Evolutionary conservation across 2,797 vertebrate genomes (phyloP).

Genomic region (Thaleichthys pacificus): DNA sequence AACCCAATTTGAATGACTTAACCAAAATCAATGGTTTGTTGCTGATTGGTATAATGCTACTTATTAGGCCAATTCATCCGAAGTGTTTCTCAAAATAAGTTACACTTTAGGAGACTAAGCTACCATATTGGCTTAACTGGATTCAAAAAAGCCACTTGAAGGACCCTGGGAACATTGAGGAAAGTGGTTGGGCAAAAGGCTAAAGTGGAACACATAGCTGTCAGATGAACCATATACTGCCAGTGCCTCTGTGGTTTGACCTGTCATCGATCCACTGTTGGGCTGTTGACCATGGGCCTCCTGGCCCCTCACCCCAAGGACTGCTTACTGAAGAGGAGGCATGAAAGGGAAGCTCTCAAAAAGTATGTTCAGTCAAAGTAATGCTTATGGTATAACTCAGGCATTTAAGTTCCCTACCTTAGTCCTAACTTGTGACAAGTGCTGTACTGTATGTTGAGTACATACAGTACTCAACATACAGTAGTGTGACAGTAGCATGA

Average conservation of each 20-base stretch:
- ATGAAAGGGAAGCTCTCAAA: background rate
- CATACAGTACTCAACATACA: too few species aligned
- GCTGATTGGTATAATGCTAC: background rate
- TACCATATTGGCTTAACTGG: constrained; percentile 32
- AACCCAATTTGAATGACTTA: constrained; percentile 1
- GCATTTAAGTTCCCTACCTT: background rate
- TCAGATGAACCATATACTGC: constrained; percentile 50
- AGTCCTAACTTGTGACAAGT: too few species aligned
- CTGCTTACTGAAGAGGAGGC: constrained; percentile 41
- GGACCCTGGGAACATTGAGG: constrained; percentile 30
- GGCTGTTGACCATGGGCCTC: constrained; percentile 62
- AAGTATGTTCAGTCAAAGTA: background rate
- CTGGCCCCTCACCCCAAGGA: constrained; percentile 29
- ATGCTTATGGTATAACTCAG: background rate
- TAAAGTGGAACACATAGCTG: constrained; percentile 56
- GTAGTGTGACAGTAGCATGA: background rate
- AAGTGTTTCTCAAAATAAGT: background rate
- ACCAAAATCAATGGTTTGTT: background rate
- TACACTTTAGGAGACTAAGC: constrained; percentile 1
- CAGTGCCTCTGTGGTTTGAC: constrained; percentile 52
- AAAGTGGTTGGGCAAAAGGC: constrained; percentile 54
- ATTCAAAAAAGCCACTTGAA: constrained; percentile 34
- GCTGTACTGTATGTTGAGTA: too few species aligned
- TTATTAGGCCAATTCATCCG: background rate
- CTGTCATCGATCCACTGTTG: constrained; percentile 59